Conservation (phyloP, 1,140 invertebrate genomes). For the Popillia japonica region DNA sequence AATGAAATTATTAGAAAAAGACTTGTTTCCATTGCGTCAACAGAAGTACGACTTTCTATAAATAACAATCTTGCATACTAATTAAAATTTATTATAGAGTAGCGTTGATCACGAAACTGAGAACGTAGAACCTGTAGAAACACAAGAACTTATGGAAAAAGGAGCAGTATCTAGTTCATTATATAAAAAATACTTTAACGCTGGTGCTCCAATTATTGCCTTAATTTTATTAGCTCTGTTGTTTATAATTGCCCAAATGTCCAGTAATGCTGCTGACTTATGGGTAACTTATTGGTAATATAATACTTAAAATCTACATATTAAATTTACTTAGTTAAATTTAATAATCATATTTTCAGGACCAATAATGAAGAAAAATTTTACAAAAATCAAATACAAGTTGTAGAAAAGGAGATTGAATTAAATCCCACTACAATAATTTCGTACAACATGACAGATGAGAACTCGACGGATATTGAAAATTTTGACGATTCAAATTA, state of each 20-base stretch:
- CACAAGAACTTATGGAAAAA: constrained; percentile 66
- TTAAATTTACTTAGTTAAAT: background rate
- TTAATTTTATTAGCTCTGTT: constrained; percentile 60
- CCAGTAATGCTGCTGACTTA: constrained; percentile 70
- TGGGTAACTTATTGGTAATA: constrained; percentile 76
- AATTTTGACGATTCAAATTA: background rate
- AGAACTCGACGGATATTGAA: background rate
- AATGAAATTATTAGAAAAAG: constrained; percentile 6
- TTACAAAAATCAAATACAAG: background rate
- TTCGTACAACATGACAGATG: background rate
- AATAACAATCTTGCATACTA: background rate
- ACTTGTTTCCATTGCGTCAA: background rate
- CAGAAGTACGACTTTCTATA: background rate
- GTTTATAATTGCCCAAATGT: constrained; percentile 62
- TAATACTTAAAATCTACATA: background rate
- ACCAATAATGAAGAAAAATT: constrained; percentile 25
- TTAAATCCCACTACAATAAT: background rate
- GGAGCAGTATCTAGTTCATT: constrained; percentile 65
- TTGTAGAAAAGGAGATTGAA: background rate
- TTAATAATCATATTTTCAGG: background rate
- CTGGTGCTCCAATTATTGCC: constrained; percentile 58
- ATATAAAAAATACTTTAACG: constrained; percentile 65
- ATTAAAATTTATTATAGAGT: constrained; percentile 10
- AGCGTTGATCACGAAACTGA: constrained; percentile 55
- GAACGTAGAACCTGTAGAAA: constrained; percentile 64